Evolutionary conservation across 2,797 vertebrate species (phyloP), one percentile per base, ranked within the genome.

Genomic region (Myripristis murdjan): DNA sequence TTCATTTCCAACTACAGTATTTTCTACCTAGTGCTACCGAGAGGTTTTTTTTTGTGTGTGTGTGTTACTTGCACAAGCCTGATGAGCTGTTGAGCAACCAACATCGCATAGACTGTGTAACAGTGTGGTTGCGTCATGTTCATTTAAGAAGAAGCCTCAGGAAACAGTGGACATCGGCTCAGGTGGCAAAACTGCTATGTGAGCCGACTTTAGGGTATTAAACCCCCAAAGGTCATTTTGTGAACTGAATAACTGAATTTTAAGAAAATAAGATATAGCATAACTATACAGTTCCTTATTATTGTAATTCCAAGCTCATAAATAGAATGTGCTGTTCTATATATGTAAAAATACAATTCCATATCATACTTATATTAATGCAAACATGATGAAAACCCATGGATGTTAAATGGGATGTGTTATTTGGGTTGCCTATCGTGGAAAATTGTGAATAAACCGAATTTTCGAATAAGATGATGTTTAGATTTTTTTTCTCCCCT

Each of bases 381-480:
- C 49, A 63, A 51, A 5, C 61, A 61, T 31, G 16, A 3, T 54
- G 33, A 51, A 64, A 53, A 9, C 39, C 3, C 10, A 39, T 5
- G 4, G 6, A 37, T 24, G 3, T 48, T 54, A 5, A 60, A 66
- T 51, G 0, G 16, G 64, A 55, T 58, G 37, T 49, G 48, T 46
- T 3, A 57, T 64, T 59, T 35, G 15, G n/a, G 9, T 37, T 37
- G 35, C 37, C 8, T 11, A 37, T 37, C 9, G 10, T 37, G 8
- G 9, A 35, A 37, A 37, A 37, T 37, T 10, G 63, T 79, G 24
- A 89, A 86, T 90, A 88, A 87, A 87, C 37, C 16, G 0, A 44
- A 28, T 75, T 86, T 83, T 11, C 24, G 79, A 48, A n/a, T n/a
- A 15, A 11, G 1, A 37, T 18, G 1, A 2, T 48, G 18, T 3